These are phyloP conservation scores for Cynocephalus volans DNA, from an alignment of 2,113 vertebrate genomes.

Conservation along the genomic window DNA sequence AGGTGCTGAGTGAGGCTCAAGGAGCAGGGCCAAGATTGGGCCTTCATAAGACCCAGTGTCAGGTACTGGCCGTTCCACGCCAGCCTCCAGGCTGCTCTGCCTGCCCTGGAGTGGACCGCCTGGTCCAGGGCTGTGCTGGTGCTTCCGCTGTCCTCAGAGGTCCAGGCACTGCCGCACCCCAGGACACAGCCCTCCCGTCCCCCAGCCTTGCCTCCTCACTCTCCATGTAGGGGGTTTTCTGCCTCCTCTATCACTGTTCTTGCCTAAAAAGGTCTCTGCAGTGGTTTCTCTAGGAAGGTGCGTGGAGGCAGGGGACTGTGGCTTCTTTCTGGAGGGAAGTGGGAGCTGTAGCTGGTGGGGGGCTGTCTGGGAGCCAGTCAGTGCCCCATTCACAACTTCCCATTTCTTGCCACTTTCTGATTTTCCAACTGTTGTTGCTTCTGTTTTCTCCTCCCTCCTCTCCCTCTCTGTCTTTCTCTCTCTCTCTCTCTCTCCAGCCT, in stretches of 20 bases:
- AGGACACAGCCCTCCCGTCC: not conserved
- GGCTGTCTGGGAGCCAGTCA: slow-evolving; percentile 72
- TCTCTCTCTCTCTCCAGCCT: slow-evolving; percentile 87
- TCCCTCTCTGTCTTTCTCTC: slow-evolving; percentile 87
- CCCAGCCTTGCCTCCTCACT: not conserved
- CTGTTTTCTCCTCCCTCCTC: slow-evolving; percentile 88
- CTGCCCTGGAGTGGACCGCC: not conserved
- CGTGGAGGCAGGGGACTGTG: slow-evolving; percentile 41
- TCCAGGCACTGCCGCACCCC: not conserved
- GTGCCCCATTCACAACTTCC: slow-evolving; percentile 83
- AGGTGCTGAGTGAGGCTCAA: not conserved
- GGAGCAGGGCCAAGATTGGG: not conserved
- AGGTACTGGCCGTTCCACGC: not conserved
- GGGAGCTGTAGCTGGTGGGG: slow-evolving; percentile 54
- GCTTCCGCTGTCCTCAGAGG: not conserved
- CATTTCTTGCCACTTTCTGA: slow-evolving; percentile 87
- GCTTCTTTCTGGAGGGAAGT: not conserved
- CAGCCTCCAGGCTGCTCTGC: not conserved
- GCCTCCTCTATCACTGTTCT: not conserved
- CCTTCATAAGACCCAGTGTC: not conserved
- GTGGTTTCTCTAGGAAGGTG: not conserved
- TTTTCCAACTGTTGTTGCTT: slow-evolving; percentile 87
- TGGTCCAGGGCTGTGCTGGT: not conserved
- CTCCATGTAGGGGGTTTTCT: not conserved
- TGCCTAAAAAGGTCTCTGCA: not conserved